Evolutionary conservation across 2,888 invertebrate genomes (phyloP).

Genomic region (Automeris io): DNA sequence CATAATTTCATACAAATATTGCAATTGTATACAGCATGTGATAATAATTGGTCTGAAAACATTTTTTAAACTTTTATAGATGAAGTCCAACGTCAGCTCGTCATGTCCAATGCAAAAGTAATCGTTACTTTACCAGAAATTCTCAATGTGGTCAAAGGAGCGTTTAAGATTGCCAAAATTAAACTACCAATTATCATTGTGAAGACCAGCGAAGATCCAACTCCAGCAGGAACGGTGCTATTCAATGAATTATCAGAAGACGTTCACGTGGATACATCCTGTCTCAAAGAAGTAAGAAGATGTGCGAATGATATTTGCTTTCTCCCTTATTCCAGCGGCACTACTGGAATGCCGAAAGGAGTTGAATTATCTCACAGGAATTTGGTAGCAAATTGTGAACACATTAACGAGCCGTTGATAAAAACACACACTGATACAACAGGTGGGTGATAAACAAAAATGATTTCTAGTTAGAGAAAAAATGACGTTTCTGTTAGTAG

Average conservation of each 20-base stretch:
- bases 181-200: conserved; percentile 75
- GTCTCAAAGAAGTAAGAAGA: conserved; percentile 62
- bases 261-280: conserved; percentile 71
- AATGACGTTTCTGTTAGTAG: no score
- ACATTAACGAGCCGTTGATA: conserved; percentile 46
- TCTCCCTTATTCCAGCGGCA: conserved; percentile 91
- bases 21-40: neutral
- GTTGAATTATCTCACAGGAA: conserved; percentile 81
- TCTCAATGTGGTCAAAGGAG: conserved; percentile 61
- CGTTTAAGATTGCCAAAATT: conserved; percentile 64
- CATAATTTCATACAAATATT: no score
- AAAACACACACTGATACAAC: conserved; percentile 50
- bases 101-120: conserved; percentile 77
- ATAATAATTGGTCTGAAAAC: no score
- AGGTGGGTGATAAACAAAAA: no score
- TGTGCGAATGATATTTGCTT: conserved; percentile 78
- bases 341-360: conserved; percentile 90
- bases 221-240: conserved; percentile 68
- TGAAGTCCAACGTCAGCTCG: conserved; percentile 82
- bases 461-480: no score
- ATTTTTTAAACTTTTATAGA: conserved; percentile 59
- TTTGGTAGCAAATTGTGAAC: conserved; percentile 70
- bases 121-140: conserved; percentile 78
- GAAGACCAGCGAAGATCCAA: conserved; percentile 49
- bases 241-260: conserved; percentile 80